Evolutionary conservation across 37 sponge, comb jelly and placozoan species (phyloP).

Genomic region (Beroe ovata): DNA sequence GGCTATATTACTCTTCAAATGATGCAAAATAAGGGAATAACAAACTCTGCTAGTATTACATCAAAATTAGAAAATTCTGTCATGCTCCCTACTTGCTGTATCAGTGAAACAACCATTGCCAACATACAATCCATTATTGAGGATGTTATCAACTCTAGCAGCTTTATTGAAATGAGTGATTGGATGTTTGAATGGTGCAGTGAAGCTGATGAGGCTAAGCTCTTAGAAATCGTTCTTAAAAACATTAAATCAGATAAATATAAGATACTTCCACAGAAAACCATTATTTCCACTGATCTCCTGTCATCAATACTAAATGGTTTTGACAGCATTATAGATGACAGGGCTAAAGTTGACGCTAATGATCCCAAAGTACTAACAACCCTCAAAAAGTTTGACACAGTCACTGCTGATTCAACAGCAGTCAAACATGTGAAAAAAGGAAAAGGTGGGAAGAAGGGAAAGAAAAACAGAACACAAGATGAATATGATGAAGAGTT

Average conservation of each 20-base stretch:
- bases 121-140: constrained; percentile 29
- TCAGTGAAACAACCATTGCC: background rate
- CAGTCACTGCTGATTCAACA: background rate
- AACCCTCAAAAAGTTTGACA: constrained; percentile 37
- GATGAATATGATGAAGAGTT: constrained; percentile 21
- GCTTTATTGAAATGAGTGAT: constrained; percentile 27
- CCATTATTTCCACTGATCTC: constrained; percentile 8
- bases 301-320: background rate
- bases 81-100: background rate
- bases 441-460: constrained; percentile 36
- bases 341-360: background rate
- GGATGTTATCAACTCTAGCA: background rate
- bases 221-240: background rate
- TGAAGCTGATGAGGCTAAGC: constrained; percentile 21
- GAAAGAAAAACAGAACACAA: background rate
- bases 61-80: background rate
- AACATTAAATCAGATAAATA: background rate
- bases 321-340: background rate
- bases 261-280: constrained; percentile 10
- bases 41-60: background rate
- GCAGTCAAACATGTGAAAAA: background rate
- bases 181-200: constrained; percentile 65
- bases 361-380: constrained; percentile 23
- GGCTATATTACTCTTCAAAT: constrained; percentile 72
- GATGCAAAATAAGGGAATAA: constrained; percentile 52